A percentile compares a stretch with the other conserved stretches of the same genome.
phyloP scores from a whole-genome alignment of 2,113 vertebrate species.

The Progne subis region DNA sequence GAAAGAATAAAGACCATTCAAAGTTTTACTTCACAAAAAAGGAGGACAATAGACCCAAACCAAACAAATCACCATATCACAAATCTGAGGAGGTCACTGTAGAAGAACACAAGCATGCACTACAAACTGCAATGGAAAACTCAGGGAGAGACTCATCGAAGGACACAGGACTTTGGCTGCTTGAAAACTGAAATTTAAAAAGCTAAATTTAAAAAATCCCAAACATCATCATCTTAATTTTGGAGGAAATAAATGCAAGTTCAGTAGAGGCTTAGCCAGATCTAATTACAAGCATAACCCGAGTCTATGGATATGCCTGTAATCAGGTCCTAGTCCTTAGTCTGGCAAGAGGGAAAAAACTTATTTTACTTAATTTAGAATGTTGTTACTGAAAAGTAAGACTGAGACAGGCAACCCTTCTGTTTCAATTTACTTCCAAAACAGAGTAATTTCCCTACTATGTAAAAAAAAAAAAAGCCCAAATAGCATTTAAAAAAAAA shows the following conservation, averaged over 20 bases:
- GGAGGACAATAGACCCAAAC: neutral
- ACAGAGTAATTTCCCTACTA: neutral
- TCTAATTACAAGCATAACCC: neutral
- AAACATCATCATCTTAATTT: neutral
- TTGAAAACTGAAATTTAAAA: neutral
- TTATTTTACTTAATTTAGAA: neutral
- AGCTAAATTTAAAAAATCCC: rapidly evolving
- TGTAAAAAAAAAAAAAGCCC: neutral
- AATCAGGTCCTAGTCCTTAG: neutral
- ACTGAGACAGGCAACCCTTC: neutral
- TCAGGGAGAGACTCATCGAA: neutral
- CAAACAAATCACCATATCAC: neutral
- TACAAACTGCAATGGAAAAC: neutral
- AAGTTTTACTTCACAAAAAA: neutral
- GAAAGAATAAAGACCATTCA: neutral
- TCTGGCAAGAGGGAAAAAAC: neutral
- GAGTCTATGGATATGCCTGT: too few relatives aligned
- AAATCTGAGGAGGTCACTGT: neutral
- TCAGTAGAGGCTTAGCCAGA: neutral
- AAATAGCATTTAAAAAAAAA: neutral
- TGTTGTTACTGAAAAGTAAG: neutral
- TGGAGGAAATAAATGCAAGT: neutral
- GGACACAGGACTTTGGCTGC: neutral
- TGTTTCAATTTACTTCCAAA: neutral
- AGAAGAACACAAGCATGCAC: neutral